These are phyloP conservation scores for Nasonia vitripennis DNA, from an alignment of 1,140 invertebrate species.

Conservation along the genomic window DNA sequence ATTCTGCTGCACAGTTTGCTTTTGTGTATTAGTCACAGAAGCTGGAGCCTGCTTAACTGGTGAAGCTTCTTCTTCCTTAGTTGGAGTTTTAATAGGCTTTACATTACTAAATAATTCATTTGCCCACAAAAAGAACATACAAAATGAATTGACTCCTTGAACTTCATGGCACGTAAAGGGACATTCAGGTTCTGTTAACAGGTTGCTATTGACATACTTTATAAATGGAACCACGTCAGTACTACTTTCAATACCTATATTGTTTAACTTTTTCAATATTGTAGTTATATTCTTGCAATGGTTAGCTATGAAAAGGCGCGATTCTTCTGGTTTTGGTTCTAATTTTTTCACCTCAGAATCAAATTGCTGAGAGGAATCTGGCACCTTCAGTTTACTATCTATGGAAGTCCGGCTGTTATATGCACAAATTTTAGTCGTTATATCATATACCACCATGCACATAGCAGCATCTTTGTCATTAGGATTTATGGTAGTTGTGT, in stretches of 20 bases:
- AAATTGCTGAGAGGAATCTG: not conserved
- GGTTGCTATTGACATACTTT: slow-evolving; percentile 6
- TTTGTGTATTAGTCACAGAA: not conserved
- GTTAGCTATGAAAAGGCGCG: not conserved
- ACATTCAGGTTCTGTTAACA: slow-evolving; percentile 11
- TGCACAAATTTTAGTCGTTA: slow-evolving; percentile 34
- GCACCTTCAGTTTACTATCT: slow-evolving; percentile 3
- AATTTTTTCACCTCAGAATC: slow-evolving; percentile 29
- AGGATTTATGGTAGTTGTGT: not conserved
- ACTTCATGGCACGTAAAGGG: slow-evolving; percentile 7
- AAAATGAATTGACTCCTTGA: slow-evolving; percentile 18
- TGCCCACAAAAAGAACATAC: slow-evolving; percentile 34
- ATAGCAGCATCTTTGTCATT: not conserved
- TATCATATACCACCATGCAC: slow-evolving; percentile 34
- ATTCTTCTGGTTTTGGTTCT: not conserved
- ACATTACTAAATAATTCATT: slow-evolving; percentile 3
- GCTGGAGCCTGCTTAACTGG: not conserved
- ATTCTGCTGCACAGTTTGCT: not conserved
- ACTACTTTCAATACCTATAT: not conserved
- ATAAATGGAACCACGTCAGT: not conserved
- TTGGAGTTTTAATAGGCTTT: not conserved
- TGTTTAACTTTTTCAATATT: not conserved
- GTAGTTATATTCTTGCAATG: slow-evolving; percentile 18
- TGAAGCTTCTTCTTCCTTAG: not conserved
- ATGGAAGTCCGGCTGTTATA: not conserved